phyloP scores from a whole-genome alignment of 2,888 invertebrate genomes.

The Cosmia pyralina region DNA sequence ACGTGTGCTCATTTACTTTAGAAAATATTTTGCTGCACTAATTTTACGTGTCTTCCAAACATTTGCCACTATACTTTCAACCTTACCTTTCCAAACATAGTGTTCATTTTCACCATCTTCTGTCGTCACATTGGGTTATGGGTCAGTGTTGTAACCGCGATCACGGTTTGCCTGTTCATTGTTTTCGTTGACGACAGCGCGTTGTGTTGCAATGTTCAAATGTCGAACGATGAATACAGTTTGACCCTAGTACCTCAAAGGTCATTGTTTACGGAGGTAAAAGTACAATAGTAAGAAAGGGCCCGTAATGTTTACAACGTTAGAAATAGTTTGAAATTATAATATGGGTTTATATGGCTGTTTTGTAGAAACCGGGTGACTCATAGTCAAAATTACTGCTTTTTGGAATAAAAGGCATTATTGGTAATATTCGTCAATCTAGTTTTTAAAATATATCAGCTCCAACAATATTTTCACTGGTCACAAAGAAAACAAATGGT shows the following conservation, averaged over 20 bases:
- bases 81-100: conserved; percentile 1
- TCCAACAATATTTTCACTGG: neutral
- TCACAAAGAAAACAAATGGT: neutral
- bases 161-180: conserved; percentile 64
- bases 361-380: neutral
- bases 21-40: conserved; percentile 61
- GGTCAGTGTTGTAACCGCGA: conserved; percentile 53
- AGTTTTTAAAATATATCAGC: neutral
- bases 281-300: conserved; percentile 36
- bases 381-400: neutral
- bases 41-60: conserved; percentile 46
- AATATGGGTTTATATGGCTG: neutral
- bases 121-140: conserved; percentile 28
- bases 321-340: conserved; percentile 20
- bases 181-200: conserved; percentile 64
- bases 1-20: conserved; percentile 57
- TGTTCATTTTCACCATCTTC: neutral
- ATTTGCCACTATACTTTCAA: conserved; percentile 13
- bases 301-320: conserved; percentile 15
- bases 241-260: conserved; percentile 60
- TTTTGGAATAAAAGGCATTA: no score
- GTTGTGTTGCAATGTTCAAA: conserved; percentile 61
- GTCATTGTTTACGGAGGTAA: conserved; percentile 57
- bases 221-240: conserved; percentile 58
- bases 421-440: no score